Conservation (phyloP, 2,113 vertebrate species). For the Lampris megalopsis region DNA sequence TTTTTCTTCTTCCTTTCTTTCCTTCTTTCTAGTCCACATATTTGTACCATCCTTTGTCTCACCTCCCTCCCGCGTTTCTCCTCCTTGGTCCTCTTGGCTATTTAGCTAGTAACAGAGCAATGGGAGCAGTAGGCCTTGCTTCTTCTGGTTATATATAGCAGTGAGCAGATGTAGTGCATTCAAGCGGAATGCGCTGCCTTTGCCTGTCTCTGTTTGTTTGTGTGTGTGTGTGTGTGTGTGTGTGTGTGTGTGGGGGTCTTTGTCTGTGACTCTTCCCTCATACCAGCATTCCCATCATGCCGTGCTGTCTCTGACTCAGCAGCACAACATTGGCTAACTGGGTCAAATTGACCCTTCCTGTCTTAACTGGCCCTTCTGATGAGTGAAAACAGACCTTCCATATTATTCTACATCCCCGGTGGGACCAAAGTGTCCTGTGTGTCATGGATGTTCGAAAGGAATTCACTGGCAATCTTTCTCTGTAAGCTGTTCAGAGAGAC, state of each 20-base stretch:
- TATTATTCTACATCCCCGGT: neutral
- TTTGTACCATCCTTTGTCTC: slow-evolving; percentile 16
- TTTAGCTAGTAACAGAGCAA: slow-evolving; percentile 59
- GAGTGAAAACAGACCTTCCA: slow-evolving; percentile 10
- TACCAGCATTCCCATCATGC: slow-evolving; percentile 68
- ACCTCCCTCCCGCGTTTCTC: slow-evolving; percentile 25
- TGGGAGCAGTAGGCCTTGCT: slow-evolving; percentile 60
- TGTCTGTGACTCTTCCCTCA: slow-evolving; percentile 59
- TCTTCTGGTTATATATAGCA: slow-evolving; percentile 77
- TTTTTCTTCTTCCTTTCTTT: slow-evolving; percentile 10
- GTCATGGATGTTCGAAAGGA: neutral
- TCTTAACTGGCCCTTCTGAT: neutral
- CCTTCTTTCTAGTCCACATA: slow-evolving; percentile 20
- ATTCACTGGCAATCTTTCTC: neutral
- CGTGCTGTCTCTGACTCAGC: slow-evolving; percentile 73
- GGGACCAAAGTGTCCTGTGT: neutral
- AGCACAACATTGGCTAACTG: slow-evolving; percentile 56
- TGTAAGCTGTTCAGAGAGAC: neutral
- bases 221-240: slow-evolving; percentile 23
- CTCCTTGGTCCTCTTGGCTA: slow-evolving; percentile 57
- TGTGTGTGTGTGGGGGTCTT: slow-evolving; percentile 48
- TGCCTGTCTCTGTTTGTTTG: slow-evolving; percentile 47
- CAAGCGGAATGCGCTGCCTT: slow-evolving; percentile 73
- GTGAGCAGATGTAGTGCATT: slow-evolving; percentile 77
- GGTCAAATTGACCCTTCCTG: slow-evolving; percentile 56